A percentile compares a stretch with the other conserved stretches of the same genome.
phyloP scores from a whole-genome alignment of 92 coral and sea anemone species.

The Paragorgia papillata region DNA sequence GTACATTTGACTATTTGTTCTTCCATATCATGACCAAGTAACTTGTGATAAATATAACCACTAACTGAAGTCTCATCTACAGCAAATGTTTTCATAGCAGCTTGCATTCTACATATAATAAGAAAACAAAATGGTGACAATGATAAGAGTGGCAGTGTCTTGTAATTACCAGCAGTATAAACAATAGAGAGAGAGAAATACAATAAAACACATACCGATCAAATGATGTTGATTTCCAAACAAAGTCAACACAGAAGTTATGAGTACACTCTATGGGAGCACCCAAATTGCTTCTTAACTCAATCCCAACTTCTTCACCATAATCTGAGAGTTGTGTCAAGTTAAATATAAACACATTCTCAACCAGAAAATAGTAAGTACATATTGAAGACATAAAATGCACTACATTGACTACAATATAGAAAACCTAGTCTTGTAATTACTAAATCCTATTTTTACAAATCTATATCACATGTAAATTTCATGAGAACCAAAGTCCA shows the following conservation, averaged over 20 bases:
- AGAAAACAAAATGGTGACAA: slow-evolving; percentile 23
- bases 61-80: slow-evolving; percentile 99
- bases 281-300: slow-evolving; percentile 93
- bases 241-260: slow-evolving; percentile 98
- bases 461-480: no score
- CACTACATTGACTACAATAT: neutral
- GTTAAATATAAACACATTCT: neutral
- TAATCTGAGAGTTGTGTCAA: slow-evolving; percentile 73
- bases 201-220: slow-evolving; percentile 76
- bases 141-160: neutral
- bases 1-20: slow-evolving; percentile 99
- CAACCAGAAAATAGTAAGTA: neutral
- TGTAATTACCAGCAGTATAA: no score
- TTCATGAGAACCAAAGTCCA: no score
- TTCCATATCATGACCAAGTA: slow-evolving; percentile 97
- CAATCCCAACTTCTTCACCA: slow-evolving; percentile 99
- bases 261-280: slow-evolving; percentile 97
- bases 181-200: no score
- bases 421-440: no score
- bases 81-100: slow-evolving; percentile 99
- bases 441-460: no score
- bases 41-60: slow-evolving; percentile 97
- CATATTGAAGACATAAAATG: neutral
- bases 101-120: slow-evolving; percentile 79
- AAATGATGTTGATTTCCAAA: slow-evolving; percentile 99